A percentile compares a stretch with the other conserved stretches of the same genome.
These are phyloP conservation scores for Porphyrio hochstetteri DNA, from an alignment of 2,113 vertebrate genomes.

Conservation along the genomic window DNA sequence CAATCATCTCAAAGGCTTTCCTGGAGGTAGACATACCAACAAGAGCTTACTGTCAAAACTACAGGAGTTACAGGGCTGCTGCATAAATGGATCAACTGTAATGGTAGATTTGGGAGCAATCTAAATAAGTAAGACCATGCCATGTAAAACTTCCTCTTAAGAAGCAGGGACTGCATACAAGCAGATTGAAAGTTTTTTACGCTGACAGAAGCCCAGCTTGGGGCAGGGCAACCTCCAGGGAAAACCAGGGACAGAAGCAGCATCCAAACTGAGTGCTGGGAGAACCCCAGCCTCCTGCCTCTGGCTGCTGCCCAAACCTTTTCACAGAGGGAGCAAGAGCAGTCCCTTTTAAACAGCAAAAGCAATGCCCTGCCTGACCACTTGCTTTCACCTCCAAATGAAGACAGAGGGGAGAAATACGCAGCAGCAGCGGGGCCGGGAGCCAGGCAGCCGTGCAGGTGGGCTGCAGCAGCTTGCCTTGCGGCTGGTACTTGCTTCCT, in stretches of 20 bases:
- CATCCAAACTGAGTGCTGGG: neutral
- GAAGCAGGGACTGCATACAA: neutral
- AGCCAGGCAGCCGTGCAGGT: neutral
- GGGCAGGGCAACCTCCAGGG: neutral
- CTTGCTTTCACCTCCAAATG: neutral
- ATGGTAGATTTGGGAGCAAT: slow-evolving; percentile 3
- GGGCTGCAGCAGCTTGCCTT: neutral
- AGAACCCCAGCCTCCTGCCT: neutral
- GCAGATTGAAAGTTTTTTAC: neutral
- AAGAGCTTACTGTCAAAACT: slow-evolving; percentile 44
- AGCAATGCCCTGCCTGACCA: neutral
- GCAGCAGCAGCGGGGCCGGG: accelerated
- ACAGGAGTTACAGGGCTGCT: neutral
- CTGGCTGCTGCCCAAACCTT: neutral
- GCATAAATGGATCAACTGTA: neutral
- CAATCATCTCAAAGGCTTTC: slow-evolving; percentile 44
- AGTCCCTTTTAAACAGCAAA: neutral
- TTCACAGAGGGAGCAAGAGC: accelerated
- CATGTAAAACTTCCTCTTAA: neutral
- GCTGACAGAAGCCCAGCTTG: accelerated
- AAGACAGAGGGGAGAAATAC: neutral
- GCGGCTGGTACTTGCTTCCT: neutral
- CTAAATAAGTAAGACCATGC: neutral
- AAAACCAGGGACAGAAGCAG: neutral
- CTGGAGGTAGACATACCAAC: slow-evolving; percentile 23